Base-by-base conservation (phyloP, 2,888 invertebrate species). In the Neoscelio sp. region DNA sequence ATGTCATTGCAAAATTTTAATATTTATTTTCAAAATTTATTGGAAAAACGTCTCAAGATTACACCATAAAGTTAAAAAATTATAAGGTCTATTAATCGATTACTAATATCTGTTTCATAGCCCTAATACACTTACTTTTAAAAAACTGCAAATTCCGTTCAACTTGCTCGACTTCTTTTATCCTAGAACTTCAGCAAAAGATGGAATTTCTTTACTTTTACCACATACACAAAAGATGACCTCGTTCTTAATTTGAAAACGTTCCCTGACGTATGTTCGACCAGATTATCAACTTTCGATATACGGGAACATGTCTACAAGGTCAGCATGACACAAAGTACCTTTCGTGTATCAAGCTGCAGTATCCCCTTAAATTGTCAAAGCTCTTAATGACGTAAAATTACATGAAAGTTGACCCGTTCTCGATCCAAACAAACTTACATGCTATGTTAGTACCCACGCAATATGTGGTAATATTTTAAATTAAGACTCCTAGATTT, bases 241-340 rank as follows among this genome's bases (percentile, higher is more conserved):
- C 82, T 82, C 81, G 82, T 81, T 82, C 84, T 77, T 82, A 82
- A 82, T 82, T 81, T 68, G 60, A 76, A 81, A 80, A 78, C 65
- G 48, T 78, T 71, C 74, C 58, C 40, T 28, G 56, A 42, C 73
- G 46, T 44, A 18, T 12, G 23, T 68, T 68, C 73, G 35, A 78
- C 74, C 78, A 65, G 78, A 79, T 74, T 74, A 79, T 79, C 74
- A 79, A 79, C 78, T 79, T 74, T 79, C 78, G 70, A 75, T 68
- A 48, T 50, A 58, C 44, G 35, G 12, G 56, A 65, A 67, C 13
- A 74, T 62, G 48, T 46, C 35, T 42, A 33, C 78, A 78, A 78
- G 78, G 78, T 78, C 73, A 62, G 13, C 40, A 4, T 20, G 2
- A 46, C 33, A 30, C 50, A 70, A 56, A 40, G 52, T 60, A 67